Percentiles rank a stretch among this genome's conserved stretches.
These are phyloP conservation scores for Clarias platycephalus DNA, from an alignment of 2,797 vertebrate genomes.

Conservation along the genomic window DNA sequence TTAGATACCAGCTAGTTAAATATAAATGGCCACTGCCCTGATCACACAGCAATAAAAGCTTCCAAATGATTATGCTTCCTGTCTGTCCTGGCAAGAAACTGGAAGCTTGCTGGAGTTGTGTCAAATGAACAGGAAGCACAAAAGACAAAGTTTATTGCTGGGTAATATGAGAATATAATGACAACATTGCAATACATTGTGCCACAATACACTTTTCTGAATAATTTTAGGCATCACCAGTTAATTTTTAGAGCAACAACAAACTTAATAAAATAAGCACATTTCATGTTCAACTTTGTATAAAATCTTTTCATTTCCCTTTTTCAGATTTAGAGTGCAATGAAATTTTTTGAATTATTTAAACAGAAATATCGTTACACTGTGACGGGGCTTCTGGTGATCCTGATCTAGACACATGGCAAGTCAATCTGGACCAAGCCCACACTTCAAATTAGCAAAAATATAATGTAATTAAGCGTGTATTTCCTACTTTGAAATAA, in stretches of 20 bases:
- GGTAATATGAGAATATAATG: background rate
- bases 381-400: background rate
- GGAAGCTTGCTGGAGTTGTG: constrained; percentile 16
- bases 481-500: no score
- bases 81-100: background rate
- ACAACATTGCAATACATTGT: background rate
- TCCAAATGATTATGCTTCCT: constrained; percentile 15
- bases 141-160: constrained; percentile 13
- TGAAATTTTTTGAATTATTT: background rate
- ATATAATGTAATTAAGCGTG: no score
- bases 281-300: background rate
- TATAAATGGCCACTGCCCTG: background rate
- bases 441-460: no score
- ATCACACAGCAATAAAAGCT: background rate
- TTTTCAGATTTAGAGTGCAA: background rate
- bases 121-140: constrained; percentile 5
- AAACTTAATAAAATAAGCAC: background rate
- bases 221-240: background rate
- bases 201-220: background rate
- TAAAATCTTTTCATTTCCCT: background rate
- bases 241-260: background rate
- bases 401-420: no score
- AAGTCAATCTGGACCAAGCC: no score
- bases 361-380: background rate
- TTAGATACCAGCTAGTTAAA: background rate